Base-by-base conservation (phyloP, 2,797 vertebrate species). In the Cyclura pinguis region DNA sequence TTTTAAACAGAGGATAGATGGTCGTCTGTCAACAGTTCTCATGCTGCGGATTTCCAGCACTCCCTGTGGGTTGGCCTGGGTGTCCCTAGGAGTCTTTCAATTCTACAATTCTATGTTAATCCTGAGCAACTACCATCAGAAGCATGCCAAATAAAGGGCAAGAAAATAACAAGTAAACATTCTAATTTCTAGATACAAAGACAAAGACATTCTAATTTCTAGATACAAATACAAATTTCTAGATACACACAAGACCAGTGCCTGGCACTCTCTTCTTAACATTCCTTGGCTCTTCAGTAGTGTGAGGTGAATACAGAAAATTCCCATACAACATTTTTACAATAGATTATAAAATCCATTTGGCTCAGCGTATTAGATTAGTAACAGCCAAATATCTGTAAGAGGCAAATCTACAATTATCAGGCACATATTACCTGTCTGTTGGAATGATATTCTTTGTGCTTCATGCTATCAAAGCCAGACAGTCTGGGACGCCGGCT, bases 401-500 rank as follows among this genome's bases (percentile, higher is more conserved):
- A 1, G 57, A 0, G 22, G 10, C 24, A 89, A 42, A 69, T 0
- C 27, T 32, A 29, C 4, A 85, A 1, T 85, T 80, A 72, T 85
- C 32, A 77, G 82, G 89, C 91, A 20, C 24, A 72, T 2, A 0
- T 86, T 86, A 99, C 99, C 98, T 99, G 98, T 97, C 98, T 98
- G 95, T 98, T 98, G 94, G 97, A 95, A 94, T 97, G 98, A 0
- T 96, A 64, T 73, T 98, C 97, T 95, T 99, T 99, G n/a, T 95
- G 97, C 97, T 99, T 99, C 95, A 98, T 97, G 88, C 97, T 97
- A 90, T 99, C 99, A n/a, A 98, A 98, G 0, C 98, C 96, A 84
- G 97, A 89, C 89, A 97, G 94, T 4, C 98, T 97, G 96, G 98
- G 98, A 57, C 98, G 98, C 87, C 98, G 97, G 91, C 98, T 97